Base-by-base conservation (phyloP, 2,888 invertebrate genomes). In the Eupithecia abbreviata region DNA sequence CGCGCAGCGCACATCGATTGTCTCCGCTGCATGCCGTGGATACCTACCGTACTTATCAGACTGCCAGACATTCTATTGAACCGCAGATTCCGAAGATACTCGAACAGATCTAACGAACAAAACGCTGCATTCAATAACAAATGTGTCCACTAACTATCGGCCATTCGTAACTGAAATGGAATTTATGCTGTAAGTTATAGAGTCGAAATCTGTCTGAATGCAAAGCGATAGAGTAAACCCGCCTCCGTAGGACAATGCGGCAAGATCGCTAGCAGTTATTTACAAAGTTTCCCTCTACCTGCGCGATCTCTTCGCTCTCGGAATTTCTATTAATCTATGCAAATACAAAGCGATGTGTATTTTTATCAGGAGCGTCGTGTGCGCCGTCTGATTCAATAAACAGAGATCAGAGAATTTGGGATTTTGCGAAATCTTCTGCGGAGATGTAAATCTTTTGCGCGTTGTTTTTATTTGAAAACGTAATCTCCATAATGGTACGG, bases 131-230 rank as follows among this genome's bases (percentile, higher is more conserved):
- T 82, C 82, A 77, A 79, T 83, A 83, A 73, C 79, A 80, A 79
- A 79, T 80, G 79, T 79, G 75, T 72, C 74, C 78, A 79, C 77
- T 79, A 80, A 81, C 80, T 80, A 72, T 73, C 47, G 74, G 42
- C 77, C 71, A 65, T 77, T 79, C 73, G 65, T 71, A 77, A 73
- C 79, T 68, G 77, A 80, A 80, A 74, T 80, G 70, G 73, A 73
- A 80, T 81, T 80, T 81, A 82, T 78, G 43, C 30, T 4, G 66
- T 72, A 74, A 72, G 82, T 80, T 81, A 82, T 83, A 84, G 81
- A 84, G 84, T 82, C 83, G 74, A 77, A 82, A 83, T 80, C 81
- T 77, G 78, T 79, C 80, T 79, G 80, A 82, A 81, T 81, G 73
- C 78, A 74, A 79, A 66, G 70, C 77, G 78, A 79, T 81, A 75